Evolutionary conservation across 1,140 invertebrate species (phyloP).

Genomic region (Euwallacea fornicatus): DNA sequence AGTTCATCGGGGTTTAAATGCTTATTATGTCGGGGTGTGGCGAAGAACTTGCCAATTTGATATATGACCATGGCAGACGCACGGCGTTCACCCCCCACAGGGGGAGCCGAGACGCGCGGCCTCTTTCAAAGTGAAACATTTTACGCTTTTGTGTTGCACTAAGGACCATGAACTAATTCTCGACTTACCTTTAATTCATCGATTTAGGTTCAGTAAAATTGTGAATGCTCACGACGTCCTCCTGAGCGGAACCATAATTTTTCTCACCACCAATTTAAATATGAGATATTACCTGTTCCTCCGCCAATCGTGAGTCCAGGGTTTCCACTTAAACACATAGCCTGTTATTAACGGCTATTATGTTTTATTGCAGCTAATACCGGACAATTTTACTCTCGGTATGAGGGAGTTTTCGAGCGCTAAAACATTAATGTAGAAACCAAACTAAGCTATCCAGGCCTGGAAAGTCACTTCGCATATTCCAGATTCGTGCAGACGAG

Average conservation of each 20-base stretch:
- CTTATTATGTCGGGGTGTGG: constrained; percentile 43
- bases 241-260: constrained; percentile 24
- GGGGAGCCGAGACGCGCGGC: constrained; percentile 23
- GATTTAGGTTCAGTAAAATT: no score
- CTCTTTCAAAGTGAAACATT: constrained; percentile 33
- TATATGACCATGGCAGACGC: constrained; percentile 42
- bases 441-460: no score
- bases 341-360: constrained; percentile 53
- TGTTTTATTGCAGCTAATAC: constrained; percentile 53
- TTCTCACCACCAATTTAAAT: constrained; percentile 49
- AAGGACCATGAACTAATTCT: background rate
- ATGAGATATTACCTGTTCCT: constrained; percentile 47
- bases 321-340: constrained; percentile 41
- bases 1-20: constrained; percentile 42
- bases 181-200: no score
- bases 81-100: constrained; percentile 19
- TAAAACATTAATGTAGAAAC: no score
- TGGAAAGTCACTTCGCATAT: no score
- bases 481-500: no score
- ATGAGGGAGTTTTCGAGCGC: constrained; percentile 8
- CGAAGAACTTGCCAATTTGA: constrained; percentile 43
- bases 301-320: constrained; percentile 45
- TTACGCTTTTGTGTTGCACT: constrained; percentile 28
- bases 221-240: no score
- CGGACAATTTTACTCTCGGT: constrained; percentile 23